Percentiles rank a stretch among this genome's conserved stretches.
Conservation (phyloP, 2,113 vertebrate genomes). For the Sinosuthora webbiana region DNA sequence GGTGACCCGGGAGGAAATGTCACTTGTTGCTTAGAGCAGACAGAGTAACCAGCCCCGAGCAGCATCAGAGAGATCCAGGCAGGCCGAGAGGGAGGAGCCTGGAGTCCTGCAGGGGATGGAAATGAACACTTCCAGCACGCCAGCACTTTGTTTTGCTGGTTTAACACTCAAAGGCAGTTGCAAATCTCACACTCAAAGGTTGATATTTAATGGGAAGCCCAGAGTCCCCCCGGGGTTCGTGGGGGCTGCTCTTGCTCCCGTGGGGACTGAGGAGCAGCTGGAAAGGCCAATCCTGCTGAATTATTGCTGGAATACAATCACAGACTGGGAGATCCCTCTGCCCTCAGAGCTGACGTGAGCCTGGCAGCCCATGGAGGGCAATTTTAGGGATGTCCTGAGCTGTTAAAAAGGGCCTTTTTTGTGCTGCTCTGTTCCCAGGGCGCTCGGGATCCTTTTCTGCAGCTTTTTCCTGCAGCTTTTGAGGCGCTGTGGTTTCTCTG, state of each 20-base stretch:
- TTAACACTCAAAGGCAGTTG: background rate
- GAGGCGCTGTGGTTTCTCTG: background rate
- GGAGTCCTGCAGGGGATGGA: background rate
- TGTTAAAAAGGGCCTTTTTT: background rate
- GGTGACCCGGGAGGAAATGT: background rate
- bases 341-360: fast-evolving
- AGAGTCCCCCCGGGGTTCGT: background rate
- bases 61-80: background rate
- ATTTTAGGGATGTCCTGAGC: background rate
- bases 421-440: background rate
- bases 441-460: background rate
- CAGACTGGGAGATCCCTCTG: fast-evolving
- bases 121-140: fast-evolving
- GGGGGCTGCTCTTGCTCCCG: background rate
- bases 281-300: background rate
- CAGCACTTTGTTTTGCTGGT: background rate
- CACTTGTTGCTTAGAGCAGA: background rate
- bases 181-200: background rate
- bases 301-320: background rate
- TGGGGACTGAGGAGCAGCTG: background rate
- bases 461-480: background rate
- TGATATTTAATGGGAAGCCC: background rate
- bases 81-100: background rate
- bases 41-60: background rate
- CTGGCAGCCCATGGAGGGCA: too few relatives aligned